Evolutionary conservation across 1,140 invertebrate genomes (phyloP).

Genomic region (Zaprionus capensis): DNA sequence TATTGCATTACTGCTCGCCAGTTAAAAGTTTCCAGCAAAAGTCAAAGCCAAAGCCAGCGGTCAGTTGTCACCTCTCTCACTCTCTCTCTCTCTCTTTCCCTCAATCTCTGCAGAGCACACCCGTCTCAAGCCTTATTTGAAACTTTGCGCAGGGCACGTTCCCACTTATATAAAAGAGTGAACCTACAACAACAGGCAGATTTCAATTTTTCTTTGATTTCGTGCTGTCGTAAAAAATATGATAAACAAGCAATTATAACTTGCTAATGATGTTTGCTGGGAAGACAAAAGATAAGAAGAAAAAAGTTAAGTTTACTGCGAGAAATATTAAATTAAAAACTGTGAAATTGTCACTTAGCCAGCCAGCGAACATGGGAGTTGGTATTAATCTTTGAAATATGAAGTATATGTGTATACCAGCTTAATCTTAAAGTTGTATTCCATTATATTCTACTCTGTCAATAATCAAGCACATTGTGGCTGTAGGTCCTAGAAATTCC

Average conservation of each 20-base stretch:
- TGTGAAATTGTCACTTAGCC: not conserved
- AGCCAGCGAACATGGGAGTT: not conserved
- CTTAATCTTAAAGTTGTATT: not conserved
- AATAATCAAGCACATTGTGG: not conserved
- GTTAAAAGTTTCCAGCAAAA: conserved; percentile 67
- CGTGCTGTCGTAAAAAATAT: conserved; percentile 4
- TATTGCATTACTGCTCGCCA: conserved; percentile 72
- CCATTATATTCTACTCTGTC: conserved; percentile 13
- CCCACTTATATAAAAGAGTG: conserved; percentile 67
- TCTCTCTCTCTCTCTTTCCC: not conserved
- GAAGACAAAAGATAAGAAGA: not conserved
- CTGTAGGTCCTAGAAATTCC: not conserved
- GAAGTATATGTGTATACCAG: not conserved
- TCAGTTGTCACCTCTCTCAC: conserved; percentile 1
- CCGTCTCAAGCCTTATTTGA: conserved; percentile 9
- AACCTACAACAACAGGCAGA: conserved; percentile 29
- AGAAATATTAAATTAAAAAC: conserved; percentile 8
- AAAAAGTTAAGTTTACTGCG: not conserved
- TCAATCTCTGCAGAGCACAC: not conserved
- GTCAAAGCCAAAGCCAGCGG: conserved; percentile 35
- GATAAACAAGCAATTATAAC: conserved; percentile 20
- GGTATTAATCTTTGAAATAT: too few relatives aligned
- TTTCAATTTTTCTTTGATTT: conserved; percentile 14
- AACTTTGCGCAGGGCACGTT: conserved; percentile 12
- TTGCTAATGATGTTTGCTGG: conserved; percentile 16